Conservation (phyloP, 2,113 vertebrate genomes). For the Limnothrissa miodon region DNA sequence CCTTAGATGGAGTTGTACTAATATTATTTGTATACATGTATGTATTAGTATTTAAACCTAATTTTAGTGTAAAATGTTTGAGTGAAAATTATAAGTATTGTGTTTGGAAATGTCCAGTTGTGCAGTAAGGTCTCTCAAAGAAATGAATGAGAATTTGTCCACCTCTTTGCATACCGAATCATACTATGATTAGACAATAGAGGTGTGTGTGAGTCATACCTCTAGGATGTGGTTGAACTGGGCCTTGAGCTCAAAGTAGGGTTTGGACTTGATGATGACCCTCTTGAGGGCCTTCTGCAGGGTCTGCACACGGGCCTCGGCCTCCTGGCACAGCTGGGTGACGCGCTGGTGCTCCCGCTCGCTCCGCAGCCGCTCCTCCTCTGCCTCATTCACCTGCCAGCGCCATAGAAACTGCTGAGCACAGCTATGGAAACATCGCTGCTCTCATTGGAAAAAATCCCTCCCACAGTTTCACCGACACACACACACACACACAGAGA, state of each 20-base stretch:
- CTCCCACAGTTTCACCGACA: neutral
- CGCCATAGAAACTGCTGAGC: neutral
- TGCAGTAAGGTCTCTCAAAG: no score
- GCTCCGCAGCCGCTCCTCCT: conserved; percentile 87
- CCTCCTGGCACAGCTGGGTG: conserved; percentile 86
- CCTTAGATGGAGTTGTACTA: no score
- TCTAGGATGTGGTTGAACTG: conserved; percentile 92
- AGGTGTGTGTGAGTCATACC: conserved; percentile 64
- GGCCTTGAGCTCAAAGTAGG: conserved; percentile 92
- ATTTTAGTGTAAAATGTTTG: no score
- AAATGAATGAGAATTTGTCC: no score
- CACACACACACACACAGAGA: no score
- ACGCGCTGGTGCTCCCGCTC: conserved; percentile 90
- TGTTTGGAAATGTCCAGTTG: no score
- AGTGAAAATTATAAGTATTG: no score
- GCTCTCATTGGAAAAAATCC: neutral
- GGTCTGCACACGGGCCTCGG: conserved; percentile 85
- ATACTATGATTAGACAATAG: no score
- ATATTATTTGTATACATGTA: no score
- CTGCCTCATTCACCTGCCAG: conserved; percentile 86
- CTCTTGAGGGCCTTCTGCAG: conserved; percentile 88
- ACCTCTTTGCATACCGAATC: no score
- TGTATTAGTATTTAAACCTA: no score
- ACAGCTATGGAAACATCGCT: neutral
- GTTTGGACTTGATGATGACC: conserved; percentile 88